These are phyloP conservation scores for Formica aserva DNA, from an alignment of 2,888 invertebrate genomes.

Conservation along the genomic window DNA sequence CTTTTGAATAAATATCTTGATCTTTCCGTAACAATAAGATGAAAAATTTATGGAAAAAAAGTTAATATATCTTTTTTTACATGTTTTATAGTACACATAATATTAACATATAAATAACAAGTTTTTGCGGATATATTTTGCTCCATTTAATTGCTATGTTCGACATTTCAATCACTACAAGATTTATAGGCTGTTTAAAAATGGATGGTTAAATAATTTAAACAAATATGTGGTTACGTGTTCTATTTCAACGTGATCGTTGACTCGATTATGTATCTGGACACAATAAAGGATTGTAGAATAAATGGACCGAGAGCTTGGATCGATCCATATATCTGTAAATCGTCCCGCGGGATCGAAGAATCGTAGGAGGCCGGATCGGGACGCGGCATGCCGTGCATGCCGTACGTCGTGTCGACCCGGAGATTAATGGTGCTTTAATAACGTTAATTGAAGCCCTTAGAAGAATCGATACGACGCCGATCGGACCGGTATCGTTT, in stretches of 20 bases:
- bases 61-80: neutral
- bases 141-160: neutral
- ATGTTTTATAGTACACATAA: neutral
- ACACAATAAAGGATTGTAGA: conserved; percentile 61
- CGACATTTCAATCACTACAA: neutral
- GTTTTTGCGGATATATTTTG: neutral
- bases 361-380: conserved; percentile 68
- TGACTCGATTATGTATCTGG: conserved; percentile 43
- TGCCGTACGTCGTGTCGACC: conserved; percentile 77
- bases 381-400: conserved; percentile 78
- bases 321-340: conserved; percentile 57
- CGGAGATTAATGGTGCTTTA: conserved; percentile 85
- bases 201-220: neutral
- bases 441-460: conserved; percentile 85
- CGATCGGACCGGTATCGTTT: conserved; percentile 81
- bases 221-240: neutral
- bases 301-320: conserved; percentile 48
- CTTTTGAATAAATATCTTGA: neutral
- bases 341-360: conserved; percentile 52
- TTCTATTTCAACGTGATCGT: neutral
- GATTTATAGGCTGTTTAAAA: neutral
- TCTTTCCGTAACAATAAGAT: neutral
- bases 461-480: conserved; percentile 84
- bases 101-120: neutral
- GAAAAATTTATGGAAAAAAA: neutral